Percentiles rank a stretch among this genome's conserved stretches.
phyloP scores from a whole-genome alignment of 2,113 vertebrate species.

The Psophia crepitans region DNA sequence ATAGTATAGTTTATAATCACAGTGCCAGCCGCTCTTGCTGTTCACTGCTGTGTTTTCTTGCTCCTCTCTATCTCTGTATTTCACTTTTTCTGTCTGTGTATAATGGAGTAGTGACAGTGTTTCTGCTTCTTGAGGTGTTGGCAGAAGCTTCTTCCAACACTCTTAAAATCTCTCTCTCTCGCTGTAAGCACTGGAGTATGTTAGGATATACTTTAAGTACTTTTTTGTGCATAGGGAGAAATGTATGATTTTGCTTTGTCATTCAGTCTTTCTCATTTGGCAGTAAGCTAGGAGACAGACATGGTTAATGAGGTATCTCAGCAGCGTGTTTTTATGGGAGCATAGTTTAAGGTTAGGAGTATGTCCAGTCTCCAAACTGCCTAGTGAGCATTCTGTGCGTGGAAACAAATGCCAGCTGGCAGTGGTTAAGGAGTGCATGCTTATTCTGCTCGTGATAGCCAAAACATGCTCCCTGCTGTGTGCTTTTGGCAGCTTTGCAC shows the following conservation, averaged over 20 bases:
- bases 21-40: background rate
- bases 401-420: constrained; percentile 60
- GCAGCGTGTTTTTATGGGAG: background rate
- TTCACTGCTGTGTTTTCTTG: background rate
- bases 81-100: background rate
- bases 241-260: background rate
- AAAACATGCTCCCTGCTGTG: constrained; percentile 63
- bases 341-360: constrained; percentile 17
- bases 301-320: constrained; percentile 31
- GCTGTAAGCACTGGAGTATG: background rate
- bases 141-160: background rate
- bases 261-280: constrained; percentile 5
- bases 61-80: background rate
- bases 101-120: background rate
- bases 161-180: background rate
- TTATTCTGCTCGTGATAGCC: constrained; percentile 54
- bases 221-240: background rate
- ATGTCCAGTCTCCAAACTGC: constrained; percentile 51
- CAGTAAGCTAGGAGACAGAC: background rate
- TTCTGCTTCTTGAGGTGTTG: background rate
- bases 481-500: constrained; percentile 48
- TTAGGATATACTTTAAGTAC: background rate
- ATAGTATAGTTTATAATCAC: background rate
- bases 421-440: constrained; percentile 32
- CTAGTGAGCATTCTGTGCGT: constrained; percentile 33